Evolutionary conservation across 2,797 vertebrate genomes (phyloP), one percentile per base, ranked within the genome.

Genomic region (Sebastes steindachneri): DNA sequence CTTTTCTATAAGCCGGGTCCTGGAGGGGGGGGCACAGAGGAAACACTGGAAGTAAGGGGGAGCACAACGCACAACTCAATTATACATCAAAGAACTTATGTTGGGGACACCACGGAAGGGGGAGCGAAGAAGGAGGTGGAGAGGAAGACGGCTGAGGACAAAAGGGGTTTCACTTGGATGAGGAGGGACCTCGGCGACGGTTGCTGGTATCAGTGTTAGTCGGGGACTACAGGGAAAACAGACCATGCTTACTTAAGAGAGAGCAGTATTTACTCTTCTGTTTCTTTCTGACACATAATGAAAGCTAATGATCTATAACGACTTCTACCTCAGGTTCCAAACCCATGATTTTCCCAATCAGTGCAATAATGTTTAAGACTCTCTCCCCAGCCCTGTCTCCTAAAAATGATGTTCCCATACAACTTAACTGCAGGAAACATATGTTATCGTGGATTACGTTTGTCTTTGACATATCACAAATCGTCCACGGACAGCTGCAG

Each of bases 61-160:
- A 17, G 23, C 37, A 41, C 63, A 41, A 41, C 33, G 72, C 82
- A 83, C 74, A 81, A 82, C 88, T 94, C 88, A 94, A 94, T 95
- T 95, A 95, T 91, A 94, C 91, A 95, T 95, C 91, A 95, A 94
- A 95, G 89, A 67, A 59, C 68, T 82, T 75, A 66, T 82, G 79
- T 60, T 77, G 78, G 85, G 81, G 84, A 85, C 82, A 68, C 25
- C 60, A 55, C 54, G 9, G 78, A 77, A 70, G 64, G 35, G 65
- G 19, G 59, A 55, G 54, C 26, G 19, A 35, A 51, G 35, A 28
- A 62, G 10, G 69, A 73, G 45, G 55, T 28, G 41, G 59, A 65
- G 37, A 71, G 41, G 53, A 75, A 45, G 41, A 68, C 3, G 6
- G 41, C 12, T 67, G 14, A 29, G 48, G 26, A 66, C 37, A 31